Evolutionary conservation across 1,140 invertebrate species (phyloP), one percentile per base, ranked within the genome.

Genomic region (Drosophila kanapiae): DNA sequence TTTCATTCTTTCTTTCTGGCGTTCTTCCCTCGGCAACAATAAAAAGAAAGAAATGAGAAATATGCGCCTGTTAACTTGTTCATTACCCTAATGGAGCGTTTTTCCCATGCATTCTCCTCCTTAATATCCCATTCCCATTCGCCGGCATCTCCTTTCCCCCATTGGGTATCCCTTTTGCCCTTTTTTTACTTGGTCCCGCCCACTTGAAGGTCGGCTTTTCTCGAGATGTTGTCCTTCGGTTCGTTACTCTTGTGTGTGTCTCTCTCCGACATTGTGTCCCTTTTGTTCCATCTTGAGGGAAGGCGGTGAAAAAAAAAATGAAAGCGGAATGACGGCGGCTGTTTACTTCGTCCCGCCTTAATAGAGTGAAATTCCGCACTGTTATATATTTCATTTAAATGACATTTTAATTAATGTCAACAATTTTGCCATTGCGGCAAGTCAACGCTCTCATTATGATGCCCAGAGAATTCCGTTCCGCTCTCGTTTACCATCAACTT

Each of bases 361-460:
- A 87, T 83, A 88, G 80, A 75, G 58, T 58, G 54, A 72, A 76
- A 88, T 87, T 87, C 59, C 70, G 29, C 62, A 58, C 60, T 90
- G 85, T 90, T 90, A 74, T 90, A 90, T 90, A 90, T 90, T 90
- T 90, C 85, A 90, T 85, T 90, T 90, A 85, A 90, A 90, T 90
- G 85, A 90, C 85, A 90, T 90, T 90, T 90, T 90, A 90, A 90
- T 90, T 90, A 90, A 90, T 90, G 85, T 90, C 85, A 90, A 91
- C 86, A 72, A 85, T 91, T 90, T 86, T 68, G 70, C 80, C 76
- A 70, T 80, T 80, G 72, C 65, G 72, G 69, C 72, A 48, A 58
- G 75, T 62, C 63, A 48, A 63, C 60, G 38, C 75, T 56, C 75
- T 77, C 74, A 77, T 77, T 69, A 77, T 57, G 63, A 40, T 40